Evolutionary conservation across 2,888 invertebrate species (phyloP), one percentile per base, ranked within the genome.

Genomic region (Archips crataeganus): DNA sequence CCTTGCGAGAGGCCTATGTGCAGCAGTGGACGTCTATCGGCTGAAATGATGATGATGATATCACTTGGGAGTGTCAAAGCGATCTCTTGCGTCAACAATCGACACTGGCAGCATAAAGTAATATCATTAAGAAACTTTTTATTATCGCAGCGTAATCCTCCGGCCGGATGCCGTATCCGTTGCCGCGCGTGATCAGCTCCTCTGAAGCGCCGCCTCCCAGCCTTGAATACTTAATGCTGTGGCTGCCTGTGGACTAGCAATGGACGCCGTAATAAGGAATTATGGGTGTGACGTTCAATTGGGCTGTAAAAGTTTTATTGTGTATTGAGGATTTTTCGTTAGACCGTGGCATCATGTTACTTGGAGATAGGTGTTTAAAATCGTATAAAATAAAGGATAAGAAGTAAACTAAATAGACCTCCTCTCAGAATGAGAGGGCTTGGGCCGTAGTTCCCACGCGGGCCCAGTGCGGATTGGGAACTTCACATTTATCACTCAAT

Each of bases 91-190:
- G 49, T 5, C 13, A 13, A 65, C 62, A 72, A 68, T 68, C 68
- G 36, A 49, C 15, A 61, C 59, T 68, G 34, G 34, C 49, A 64
- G 42, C 49, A 64, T 47, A 67, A 60, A 60, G 70, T 57, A 64
- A 68, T 59, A 68, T 69, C 47, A 73, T 73, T 69, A 73, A 59
- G 68, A 68, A 73, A 64, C 68, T 70, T 70, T 74, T 74, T 74
- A 74, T 74, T 69, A 70, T 65, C 60, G 32, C n/a, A 23, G 10
- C 59, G 64, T 73, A 73, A 73, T 64, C 73, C 73, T 39, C 47
- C 5, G 32, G 54, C 92, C 93, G 93, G 93, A 93, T 89, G 91
- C 87, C 86, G 84, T 90, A 90, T 93, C 93, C 93, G 93, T 80
- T 81, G 78, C 75, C 77, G 86, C 84, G 85, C 93, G 93, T 93